Conservation (phyloP, 2,113 vertebrate genomes). For the Erpornis zantholeuca region DNA sequence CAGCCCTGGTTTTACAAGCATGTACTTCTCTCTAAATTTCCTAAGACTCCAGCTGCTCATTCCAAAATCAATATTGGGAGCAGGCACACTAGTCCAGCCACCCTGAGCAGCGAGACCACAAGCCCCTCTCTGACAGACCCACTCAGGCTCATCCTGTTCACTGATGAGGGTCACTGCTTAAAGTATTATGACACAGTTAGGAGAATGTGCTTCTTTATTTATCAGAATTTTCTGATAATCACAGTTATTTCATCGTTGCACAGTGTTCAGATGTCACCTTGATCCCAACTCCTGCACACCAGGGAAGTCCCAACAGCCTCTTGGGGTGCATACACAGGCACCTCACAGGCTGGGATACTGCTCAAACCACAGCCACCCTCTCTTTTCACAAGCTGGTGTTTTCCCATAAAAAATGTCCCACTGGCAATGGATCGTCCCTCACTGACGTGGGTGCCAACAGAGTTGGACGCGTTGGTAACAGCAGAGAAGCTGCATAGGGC, state of each 20-base stretch:
- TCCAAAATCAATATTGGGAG: neutral
- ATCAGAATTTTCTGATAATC: neutral
- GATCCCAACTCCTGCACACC: neutral
- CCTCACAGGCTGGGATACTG: neutral
- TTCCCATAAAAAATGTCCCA: neutral
- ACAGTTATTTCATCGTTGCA: too few species aligned
- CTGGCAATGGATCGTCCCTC: neutral
- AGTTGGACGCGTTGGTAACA: neutral
- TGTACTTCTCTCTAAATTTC: neutral
- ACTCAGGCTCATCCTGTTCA: neutral
- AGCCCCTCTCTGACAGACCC: neutral
- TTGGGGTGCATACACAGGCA: neutral
- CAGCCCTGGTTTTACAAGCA: neutral
- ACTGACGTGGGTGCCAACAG: neutral
- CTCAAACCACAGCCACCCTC: neutral
- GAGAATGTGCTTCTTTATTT: neutral
- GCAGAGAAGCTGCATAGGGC: neutral
- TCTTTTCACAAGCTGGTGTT: neutral
- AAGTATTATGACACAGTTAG: accelerated
- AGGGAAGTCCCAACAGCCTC: neutral
- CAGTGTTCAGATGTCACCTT: neutral
- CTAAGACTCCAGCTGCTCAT: neutral
- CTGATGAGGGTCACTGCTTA: neutral
- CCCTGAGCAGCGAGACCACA: neutral
- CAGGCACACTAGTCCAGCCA: neutral